Evolutionary conservation across 2,888 invertebrate genomes (phyloP).

Genomic region (Dermolepida albohirtum): DNA sequence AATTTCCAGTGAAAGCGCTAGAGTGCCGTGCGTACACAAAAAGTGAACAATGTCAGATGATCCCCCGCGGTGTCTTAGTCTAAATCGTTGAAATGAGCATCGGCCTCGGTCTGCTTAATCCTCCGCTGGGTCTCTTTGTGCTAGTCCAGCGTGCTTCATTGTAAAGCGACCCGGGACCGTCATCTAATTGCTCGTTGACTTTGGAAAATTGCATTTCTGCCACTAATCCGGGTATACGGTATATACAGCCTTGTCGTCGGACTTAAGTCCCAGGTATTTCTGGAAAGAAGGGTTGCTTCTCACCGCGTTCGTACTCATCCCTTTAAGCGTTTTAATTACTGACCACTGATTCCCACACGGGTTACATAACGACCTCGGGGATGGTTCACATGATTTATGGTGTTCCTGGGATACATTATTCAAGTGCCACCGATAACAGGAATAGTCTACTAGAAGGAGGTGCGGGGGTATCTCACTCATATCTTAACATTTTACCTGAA

Average conservation of each 20-base stretch:
- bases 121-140: slow-evolving; percentile 42
- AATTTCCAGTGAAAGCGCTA: slow-evolving; percentile 48
- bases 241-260: slow-evolving; percentile 27
- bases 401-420: slow-evolving; percentile 35
- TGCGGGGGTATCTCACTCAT: slow-evolving; percentile 16
- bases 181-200: slow-evolving; percentile 43
- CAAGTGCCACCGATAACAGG: slow-evolving; percentile 39
- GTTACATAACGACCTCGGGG: slow-evolving; percentile 37
- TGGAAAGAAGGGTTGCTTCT: slow-evolving; percentile 33
- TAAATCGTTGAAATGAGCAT: slow-evolving; percentile 45
- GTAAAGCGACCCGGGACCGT: slow-evolving; percentile 36
- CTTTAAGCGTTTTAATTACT: slow-evolving; percentile 40
- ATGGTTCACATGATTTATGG: slow-evolving; percentile 40
- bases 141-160: slow-evolving; percentile 37
- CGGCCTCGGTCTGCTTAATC: slow-evolving; percentile 44
- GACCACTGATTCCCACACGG: slow-evolving; percentile 40
- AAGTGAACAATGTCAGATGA: slow-evolving; percentile 49
- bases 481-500: slow-evolving; percentile 50
- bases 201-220: slow-evolving; percentile 43
- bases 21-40: slow-evolving; percentile 47
- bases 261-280: slow-evolving; percentile 38
- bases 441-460: slow-evolving; percentile 10
- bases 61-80: slow-evolving; percentile 44
- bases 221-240: slow-evolving; percentile 28
- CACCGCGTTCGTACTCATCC: slow-evolving; percentile 22